Evolutionary conservation across 2,797 vertebrate genomes (phyloP), one percentile per base, ranked within the genome.

Genomic region (Sciurus vulgaris): DNA sequence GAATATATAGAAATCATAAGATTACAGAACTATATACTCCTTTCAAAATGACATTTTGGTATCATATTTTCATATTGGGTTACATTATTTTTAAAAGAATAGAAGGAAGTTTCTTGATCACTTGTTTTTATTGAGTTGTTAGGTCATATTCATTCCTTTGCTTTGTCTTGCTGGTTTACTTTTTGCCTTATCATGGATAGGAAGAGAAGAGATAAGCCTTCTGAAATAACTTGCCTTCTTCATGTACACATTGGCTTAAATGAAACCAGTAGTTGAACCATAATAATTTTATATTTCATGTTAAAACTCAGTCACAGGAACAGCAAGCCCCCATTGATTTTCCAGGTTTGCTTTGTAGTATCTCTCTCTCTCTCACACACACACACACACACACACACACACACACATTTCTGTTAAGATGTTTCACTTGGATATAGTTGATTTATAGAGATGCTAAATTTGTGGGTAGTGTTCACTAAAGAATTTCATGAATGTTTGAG

Each of bases 401-500:
- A 56, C 51, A 49, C 73, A 41, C 49, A 4, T 74, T 69, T 69
- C 9, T 89, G 24, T 65, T 79, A 95, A 93, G 10, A 10, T 77
- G 17, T 84, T 87, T 91, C 76, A 85, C 72, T 79, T 89, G n/a
- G 35, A 74, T 79, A 51, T 10, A 74, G 38, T 83, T 96, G 49
- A 77, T 63, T 92, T 86, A 30, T 11, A 91, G 35, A 84, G 76
- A 74, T 89, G 22, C 78, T 89, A 77, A 74, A 61, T 89, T 91
- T 87, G 41, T 89, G 47, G 7, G 18, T 54, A 78, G 10, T 44
- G 2, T 63, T 94, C 70, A 70, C 61, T 91, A 72, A 93, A 83
- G 14, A 94, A 67, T 93, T 91, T 86, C 33, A 70, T 82, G n/a
- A 94, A 3, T 73, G 18, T 91, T 92, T 91, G 63, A 83, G 41